Conservation (phyloP, 2,888 invertebrate species). For the Dromius quadrimaculatus region DNA sequence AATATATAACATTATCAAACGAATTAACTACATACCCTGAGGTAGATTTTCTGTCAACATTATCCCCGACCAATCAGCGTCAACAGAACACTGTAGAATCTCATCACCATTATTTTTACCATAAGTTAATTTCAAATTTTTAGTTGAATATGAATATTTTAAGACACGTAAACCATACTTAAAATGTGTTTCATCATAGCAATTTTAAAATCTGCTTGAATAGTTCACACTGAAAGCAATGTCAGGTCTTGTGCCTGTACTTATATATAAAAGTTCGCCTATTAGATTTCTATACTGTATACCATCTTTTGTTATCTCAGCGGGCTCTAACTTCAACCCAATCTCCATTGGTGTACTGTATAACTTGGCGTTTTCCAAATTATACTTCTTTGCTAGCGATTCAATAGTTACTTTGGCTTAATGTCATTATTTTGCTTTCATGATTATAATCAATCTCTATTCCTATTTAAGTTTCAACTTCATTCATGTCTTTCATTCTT, state of each 20-base stretch:
- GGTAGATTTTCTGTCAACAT: no score
- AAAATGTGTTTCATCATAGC: constrained; percentile 57
- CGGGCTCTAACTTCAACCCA: constrained; percentile 52
- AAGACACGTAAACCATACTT: constrained; percentile 59
- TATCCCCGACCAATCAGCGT: no score
- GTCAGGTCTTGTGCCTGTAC: constrained; percentile 61
- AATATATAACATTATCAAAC: no score
- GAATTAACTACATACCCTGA: no score
- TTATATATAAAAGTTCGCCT: constrained; percentile 6
- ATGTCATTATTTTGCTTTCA: constrained; percentile 55
- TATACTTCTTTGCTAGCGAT: constrained; percentile 51
- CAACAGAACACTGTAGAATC: no score
- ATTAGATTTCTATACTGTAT: constrained; percentile 55
- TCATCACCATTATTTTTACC: no score
- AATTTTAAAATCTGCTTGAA: constrained; percentile 61
- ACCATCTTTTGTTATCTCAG: constrained; percentile 46
- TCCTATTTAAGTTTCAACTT: constrained; percentile 56
- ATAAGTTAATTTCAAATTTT: no score
- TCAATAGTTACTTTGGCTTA: constrained; percentile 58
- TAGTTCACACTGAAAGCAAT: constrained; percentile 60
- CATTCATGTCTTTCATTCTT: constrained; percentile 54
- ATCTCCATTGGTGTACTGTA: constrained; percentile 53
- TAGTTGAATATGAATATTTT: constrained; percentile 59
- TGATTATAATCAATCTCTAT: constrained; percentile 60
- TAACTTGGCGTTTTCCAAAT: constrained; percentile 50